phyloP scores from a whole-genome alignment of 2,113 vertebrate species.

The Beaufortia kweichowensis region DNA sequence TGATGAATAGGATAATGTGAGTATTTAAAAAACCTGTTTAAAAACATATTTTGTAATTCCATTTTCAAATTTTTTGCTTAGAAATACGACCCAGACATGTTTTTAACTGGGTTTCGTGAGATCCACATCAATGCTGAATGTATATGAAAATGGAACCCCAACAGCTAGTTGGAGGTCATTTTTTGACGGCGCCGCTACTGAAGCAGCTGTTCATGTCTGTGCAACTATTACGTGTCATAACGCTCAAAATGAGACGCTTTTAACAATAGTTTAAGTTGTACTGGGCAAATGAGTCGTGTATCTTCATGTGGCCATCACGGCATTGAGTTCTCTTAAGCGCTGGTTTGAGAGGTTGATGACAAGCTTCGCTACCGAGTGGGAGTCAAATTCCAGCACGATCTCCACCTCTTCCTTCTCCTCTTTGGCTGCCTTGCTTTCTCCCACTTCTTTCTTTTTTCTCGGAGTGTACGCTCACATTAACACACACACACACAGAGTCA shows the following conservation, averaged over 20 bases:
- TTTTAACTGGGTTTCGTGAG: neutral
- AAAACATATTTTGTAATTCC: too few relatives aligned
- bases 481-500: slow-evolving; percentile 54
- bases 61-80: neutral
- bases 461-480: slow-evolving; percentile 21
- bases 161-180: too few relatives aligned
- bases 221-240: neutral
- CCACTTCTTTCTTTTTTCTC: slow-evolving; percentile 34
- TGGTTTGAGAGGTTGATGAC: slow-evolving; percentile 45
- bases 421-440: slow-evolving; percentile 47
- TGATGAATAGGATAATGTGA: too few relatives aligned
- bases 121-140: neutral
- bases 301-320: slow-evolving; percentile 40
- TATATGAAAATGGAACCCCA: too few relatives aligned
- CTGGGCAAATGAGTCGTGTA: slow-evolving; percentile 11
- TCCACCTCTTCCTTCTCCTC: slow-evolving; percentile 58
- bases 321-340: slow-evolving; percentile 23
- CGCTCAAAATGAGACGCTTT: neutral
- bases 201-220: neutral
- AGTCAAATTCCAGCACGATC: slow-evolving; percentile 60
- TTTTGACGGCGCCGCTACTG: neutral
- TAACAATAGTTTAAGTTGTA: neutral
- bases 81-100: neutral
- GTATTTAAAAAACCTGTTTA: too few relatives aligned
- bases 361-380: slow-evolving; percentile 52